These are phyloP conservation scores for Leptocoma aspasia DNA, from an alignment of 2,113 vertebrate species.

Conservation along the genomic window DNA sequence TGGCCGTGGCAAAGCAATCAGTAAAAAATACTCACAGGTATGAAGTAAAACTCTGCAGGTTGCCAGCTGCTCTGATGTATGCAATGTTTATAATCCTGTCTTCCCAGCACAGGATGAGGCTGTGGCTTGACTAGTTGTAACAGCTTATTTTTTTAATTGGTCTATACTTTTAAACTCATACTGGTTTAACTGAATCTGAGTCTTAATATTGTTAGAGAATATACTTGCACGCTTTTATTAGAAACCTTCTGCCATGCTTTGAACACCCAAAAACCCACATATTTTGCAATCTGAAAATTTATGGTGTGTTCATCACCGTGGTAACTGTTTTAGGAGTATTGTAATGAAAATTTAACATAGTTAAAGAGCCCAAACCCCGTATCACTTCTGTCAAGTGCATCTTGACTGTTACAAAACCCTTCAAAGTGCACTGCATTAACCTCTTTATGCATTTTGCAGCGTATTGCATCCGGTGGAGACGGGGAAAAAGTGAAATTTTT, in stretches of 20 bases:
- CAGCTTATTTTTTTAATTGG: background rate
- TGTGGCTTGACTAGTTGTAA: background rate
- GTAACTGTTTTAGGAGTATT: background rate
- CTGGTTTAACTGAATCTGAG: background rate
- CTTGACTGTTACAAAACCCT: background rate
- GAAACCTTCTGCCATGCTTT: background rate
- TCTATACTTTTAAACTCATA: background rate
- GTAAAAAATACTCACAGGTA: slow-evolving; percentile 86
- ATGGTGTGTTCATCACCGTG: background rate
- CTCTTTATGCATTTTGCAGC: slow-evolving; percentile 67
- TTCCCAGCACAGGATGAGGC: background rate
- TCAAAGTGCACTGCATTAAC: background rate
- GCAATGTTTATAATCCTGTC: background rate
- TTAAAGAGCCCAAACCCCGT: background rate
- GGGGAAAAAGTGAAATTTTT: slow-evolving; percentile 92
- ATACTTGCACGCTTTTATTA: background rate
- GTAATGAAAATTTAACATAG: background rate
- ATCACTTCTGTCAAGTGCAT: background rate
- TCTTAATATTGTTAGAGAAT: background rate
- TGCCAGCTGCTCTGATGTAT: background rate
- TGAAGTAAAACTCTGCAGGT: background rate
- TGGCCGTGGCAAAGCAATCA: slow-evolving; percentile 77
- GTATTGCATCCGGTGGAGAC: slow-evolving; percentile 90
- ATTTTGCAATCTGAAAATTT: background rate
- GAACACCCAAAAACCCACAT: background rate